Evolutionary conservation across 2,888 invertebrate species (phyloP), one percentile per base, ranked within the genome.

Genomic region (Hydrotaea cyrtoneurina): DNA sequence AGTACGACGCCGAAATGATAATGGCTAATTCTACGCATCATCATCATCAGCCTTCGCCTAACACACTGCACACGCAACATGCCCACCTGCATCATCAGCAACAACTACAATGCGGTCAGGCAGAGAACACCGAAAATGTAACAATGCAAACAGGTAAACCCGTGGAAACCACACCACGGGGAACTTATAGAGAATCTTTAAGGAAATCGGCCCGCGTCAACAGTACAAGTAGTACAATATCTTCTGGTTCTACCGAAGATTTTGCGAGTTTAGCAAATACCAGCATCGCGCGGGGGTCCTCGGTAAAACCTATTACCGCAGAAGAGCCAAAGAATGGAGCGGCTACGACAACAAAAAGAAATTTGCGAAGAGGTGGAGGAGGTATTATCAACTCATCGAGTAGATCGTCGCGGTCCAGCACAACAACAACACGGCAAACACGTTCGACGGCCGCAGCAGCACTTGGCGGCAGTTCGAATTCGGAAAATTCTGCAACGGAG

Each of bases 1-100:
- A 96, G 90, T 97, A 97, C 92, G 97, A 97, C 92, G 97, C 97
- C 10, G 97, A 97, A 91, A 93, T 97, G 90, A 93, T 97, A 87
- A 96, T 97, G 91, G 97, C 96, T 5, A 92, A 91, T 85, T 89
- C 91, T 0, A 91, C 88, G 64, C 90, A 89, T 83, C 90, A 90
- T 72, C 89, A 88, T 3, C 88, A 81, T 83, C 88, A 80, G 62
- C 78, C 36, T 78, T 50, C 21, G 74, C 88, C 62, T 80, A 87
- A 77, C 84, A 89, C 13, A 85, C 66, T 26, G 1, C 87, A 87
- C 17, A 50, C 50, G 13, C 50, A 50, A 50, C 15, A 15, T 50
- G 15, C 50, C 50, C 88, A 59, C 53, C 36, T 87, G n/a, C 85
- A 85, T 10, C 26, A 72, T 21, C 90, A 17, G 87, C 88, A 85